phyloP scores from a whole-genome alignment of 2,113 vertebrate species.

The Gallinago media region DNA sequence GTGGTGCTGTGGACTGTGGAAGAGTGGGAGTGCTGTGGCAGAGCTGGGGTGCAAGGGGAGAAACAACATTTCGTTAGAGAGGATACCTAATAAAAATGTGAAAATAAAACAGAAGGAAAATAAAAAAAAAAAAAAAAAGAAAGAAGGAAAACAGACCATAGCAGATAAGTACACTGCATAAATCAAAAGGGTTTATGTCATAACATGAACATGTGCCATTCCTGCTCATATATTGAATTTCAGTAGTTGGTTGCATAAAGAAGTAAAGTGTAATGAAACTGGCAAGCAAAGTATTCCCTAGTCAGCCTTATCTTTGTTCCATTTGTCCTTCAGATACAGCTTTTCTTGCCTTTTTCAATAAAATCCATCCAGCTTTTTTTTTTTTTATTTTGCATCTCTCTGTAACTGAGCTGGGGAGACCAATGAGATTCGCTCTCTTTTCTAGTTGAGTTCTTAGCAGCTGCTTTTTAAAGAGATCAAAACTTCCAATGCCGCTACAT shows the following conservation, averaged over 20 bases:
- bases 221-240: conserved; percentile 80
- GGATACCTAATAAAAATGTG: conserved; percentile 49
- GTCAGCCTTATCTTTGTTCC: conserved; percentile 83
- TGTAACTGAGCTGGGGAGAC: conserved; percentile 76
- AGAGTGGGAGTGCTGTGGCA: neutral
- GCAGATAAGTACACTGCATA: conserved; percentile 70
- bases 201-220: conserved; percentile 76
- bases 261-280: conserved; percentile 82
- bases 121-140: accelerated
- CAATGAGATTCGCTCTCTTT: conserved; percentile 82
- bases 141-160: neutral
- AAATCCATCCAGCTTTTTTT: conserved; percentile 74
- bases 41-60: conserved; percentile 5
- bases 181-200: conserved; percentile 81
- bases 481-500: conserved; percentile 78
- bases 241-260: conserved; percentile 82
- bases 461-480: conserved; percentile 87
- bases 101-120: neutral
- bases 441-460: conserved; percentile 78
- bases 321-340: conserved; percentile 80
- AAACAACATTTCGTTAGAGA: conserved; percentile 12
- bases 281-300: conserved; percentile 80
- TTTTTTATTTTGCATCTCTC: conserved; percentile 68
- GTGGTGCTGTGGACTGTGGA: neutral
- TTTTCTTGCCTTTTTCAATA: conserved; percentile 81